phyloP scores from a whole-genome alignment of 2,797 vertebrate species.

The Fistularia tabacaria region DNA sequence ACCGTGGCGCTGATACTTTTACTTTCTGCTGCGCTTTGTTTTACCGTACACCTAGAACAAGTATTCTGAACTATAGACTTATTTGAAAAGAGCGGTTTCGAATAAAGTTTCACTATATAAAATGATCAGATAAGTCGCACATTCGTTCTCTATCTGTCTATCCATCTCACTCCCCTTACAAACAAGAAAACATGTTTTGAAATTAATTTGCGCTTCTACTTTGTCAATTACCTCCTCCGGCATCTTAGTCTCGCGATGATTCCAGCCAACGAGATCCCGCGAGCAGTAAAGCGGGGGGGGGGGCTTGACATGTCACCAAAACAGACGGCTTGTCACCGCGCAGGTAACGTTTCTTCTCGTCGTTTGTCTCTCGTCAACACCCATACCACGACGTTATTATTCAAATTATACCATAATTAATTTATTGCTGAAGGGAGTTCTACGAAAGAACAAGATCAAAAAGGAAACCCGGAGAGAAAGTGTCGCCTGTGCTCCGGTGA shows the following conservation, averaged over 20 bases:
- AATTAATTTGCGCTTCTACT: constrained; percentile 26
- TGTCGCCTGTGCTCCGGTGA: too few species aligned
- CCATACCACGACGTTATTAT: neutral
- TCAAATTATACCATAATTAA: neutral
- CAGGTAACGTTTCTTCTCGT: constrained; percentile 55
- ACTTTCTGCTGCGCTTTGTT: constrained; percentile 7
- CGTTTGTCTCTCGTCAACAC: neutral
- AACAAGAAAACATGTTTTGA: neutral
- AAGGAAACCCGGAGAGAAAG: too few species aligned
- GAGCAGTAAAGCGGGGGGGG: constrained; percentile 39
- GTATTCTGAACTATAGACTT: neutral
- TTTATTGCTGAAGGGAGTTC: too few species aligned
- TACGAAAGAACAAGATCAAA: neutral
- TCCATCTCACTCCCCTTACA: neutral
- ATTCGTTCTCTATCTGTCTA: too few species aligned
- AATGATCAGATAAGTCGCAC: too few species aligned
- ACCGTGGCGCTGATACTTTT: constrained; percentile 40
- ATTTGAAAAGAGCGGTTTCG: too few species aligned
- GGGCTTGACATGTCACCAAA: constrained; percentile 70
- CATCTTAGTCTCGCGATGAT: constrained; percentile 66
- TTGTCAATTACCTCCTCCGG: constrained; percentile 32
- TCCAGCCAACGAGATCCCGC: constrained; percentile 33
- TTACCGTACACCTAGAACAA: constrained; percentile 40
- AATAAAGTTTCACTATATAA: too few species aligned
- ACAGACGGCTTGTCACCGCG: constrained; percentile 39